Base-by-base conservation (phyloP, 2,888 invertebrate genomes). In the Clepsis dumicolana region DNA sequence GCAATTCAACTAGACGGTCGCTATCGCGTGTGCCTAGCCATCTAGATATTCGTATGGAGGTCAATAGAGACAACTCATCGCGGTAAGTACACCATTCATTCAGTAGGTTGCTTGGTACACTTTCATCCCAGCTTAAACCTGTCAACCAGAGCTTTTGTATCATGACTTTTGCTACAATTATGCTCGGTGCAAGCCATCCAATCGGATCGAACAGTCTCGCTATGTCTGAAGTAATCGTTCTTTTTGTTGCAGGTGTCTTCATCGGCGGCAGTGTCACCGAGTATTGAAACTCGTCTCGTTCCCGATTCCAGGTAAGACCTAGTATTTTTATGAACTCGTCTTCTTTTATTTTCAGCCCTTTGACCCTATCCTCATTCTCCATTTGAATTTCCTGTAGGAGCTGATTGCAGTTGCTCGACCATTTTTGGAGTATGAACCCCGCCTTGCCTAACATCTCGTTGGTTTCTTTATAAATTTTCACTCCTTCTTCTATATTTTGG, bases 171-270 rank as follows among this genome's bases (percentile, higher is more conserved):
- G 71, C 65, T 60, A 54, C 35, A 8, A 71, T 54, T 63, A 71
- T 38, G 57, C 71, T 59, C 10, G 68, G 71, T 25, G 74, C 72
- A 52, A 75, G 59, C 74, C 74, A 77, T 1, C 77, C 77, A 3
- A 77, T 24, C 0, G 71, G 71, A 35, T 69, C 71, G 52, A 56
- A 69, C n/a, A 57, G 24, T 21, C 65, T 48, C 18, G 54, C 64
- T 64, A 61, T 66, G 2, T 64, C 61, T 8, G 66, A 59, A 38
- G 65, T 35, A 10, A 35, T 35, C 12, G 35, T 35, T 10, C 35
- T 70, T 54, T 66, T 66, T 54, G 66, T 62, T 54, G 61, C 61
- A 56, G 56, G 54, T 24, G 21, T 16, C 12, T 4, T 21, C 5
- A 48, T 14, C 3, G 59, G 41, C 3, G 74, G 70, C 12, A 76